Percentiles rank a stretch among this genome's conserved stretches.
Evolutionary conservation across 2,797 vertebrate genomes (phyloP).

Genomic region (Sebastes jordani): DNA sequence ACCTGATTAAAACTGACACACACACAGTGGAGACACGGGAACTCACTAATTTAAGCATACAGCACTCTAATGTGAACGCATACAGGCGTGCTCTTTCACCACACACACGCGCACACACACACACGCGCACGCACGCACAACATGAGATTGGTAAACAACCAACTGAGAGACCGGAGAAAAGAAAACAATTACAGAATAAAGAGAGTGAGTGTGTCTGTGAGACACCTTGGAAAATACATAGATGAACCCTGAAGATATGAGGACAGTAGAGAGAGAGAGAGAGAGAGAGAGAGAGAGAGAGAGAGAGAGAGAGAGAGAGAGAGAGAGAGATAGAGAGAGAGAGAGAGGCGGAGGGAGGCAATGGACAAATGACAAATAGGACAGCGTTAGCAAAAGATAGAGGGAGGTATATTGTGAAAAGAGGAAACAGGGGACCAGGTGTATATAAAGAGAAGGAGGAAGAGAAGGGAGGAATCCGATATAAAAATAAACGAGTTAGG

Average conservation of each 20-base stretch:
- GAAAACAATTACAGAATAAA: slow-evolving; percentile 18
- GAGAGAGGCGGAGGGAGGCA: neutral
- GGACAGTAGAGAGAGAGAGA: neutral
- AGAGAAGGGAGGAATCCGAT: slow-evolving; percentile 51
- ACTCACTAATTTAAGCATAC: neutral
- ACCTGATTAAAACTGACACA: slow-evolving; percentile 22
- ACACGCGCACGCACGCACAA: neutral
- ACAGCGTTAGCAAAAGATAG: slow-evolving; percentile 9
- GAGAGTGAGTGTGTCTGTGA: neutral
- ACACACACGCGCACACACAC: neutral
- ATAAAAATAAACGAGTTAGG: slow-evolving; percentile 62
- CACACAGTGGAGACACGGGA: neutral
- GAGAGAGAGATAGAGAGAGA: neutral
- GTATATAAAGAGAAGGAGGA: slow-evolving; percentile 34
- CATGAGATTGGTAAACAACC: neutral
- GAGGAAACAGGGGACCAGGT: slow-evolving; percentile 57
- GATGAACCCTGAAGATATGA: slow-evolving; percentile 7
- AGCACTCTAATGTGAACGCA: neutral
- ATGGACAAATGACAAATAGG: slow-evolving; percentile 45
- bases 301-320: neutral
- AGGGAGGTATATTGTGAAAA: slow-evolving; percentile 31
- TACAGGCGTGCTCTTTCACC: neutral
- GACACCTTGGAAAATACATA: slow-evolving; percentile 19
- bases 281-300: neutral
- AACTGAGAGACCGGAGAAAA: neutral